These are phyloP conservation scores for Oenanthe melanoleuca DNA, from an alignment of 2,113 vertebrate species.

Conservation along the genomic window DNA sequence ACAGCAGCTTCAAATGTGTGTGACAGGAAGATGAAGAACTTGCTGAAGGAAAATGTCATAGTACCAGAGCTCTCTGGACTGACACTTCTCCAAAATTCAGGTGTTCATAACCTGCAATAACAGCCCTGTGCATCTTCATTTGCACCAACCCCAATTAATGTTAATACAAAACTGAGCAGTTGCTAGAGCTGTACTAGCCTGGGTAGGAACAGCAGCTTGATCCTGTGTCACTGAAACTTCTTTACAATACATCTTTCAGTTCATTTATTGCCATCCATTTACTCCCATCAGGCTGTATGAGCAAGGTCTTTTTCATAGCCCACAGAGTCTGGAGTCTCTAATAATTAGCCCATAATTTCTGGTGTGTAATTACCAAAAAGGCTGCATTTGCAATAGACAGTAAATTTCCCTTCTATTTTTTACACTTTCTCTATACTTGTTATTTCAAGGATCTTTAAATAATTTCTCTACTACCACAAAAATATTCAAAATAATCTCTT, in stretches of 20 bases:
- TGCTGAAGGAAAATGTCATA: not conserved
- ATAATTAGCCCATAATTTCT: not conserved
- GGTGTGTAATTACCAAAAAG: not conserved
- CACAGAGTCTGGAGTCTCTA: not conserved
- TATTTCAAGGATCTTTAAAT: not conserved
- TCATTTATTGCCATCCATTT: too few relatives aligned
- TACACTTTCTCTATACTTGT: not conserved
- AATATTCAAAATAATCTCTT: not conserved
- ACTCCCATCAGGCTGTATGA: not conserved
- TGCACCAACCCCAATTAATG: not conserved
- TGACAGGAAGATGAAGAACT: not conserved
- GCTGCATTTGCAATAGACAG: not conserved
- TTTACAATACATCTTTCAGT: not conserved
- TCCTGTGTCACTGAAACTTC: not conserved
- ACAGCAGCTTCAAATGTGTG: not conserved
- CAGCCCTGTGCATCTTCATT: not conserved
- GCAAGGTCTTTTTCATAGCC: not conserved
- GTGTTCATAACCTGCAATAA: not conserved
- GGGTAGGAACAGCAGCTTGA: not conserved
- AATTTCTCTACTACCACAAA: not conserved
- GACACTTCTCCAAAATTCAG: not conserved
- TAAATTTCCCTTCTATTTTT: not conserved
- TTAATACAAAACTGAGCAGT: not conserved
- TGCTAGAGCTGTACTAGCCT: not conserved
- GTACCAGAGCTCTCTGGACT: not conserved